Conservation (phyloP, 1,140 invertebrate species). For the Copidosoma floridanum region DNA sequence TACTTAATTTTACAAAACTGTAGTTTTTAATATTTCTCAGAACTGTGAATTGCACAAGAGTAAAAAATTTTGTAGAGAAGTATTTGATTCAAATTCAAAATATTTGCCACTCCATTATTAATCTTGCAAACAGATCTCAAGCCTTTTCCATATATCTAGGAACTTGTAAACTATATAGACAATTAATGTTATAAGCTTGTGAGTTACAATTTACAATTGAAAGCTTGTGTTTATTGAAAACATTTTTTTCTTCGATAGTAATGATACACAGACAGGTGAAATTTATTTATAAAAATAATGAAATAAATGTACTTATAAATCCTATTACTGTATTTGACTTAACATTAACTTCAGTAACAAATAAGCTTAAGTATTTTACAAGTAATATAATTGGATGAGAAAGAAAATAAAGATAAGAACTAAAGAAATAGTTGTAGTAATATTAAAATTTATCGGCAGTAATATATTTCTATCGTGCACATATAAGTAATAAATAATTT, state of each 20-base stretch:
- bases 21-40: neutral
- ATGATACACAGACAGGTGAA: constrained; percentile 27
- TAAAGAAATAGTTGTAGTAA: neutral
- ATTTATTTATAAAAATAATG: constrained; percentile 9
- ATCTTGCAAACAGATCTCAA: constrained; percentile 25
- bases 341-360: constrained; percentile 16
- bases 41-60: neutral
- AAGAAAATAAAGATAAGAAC: constrained; percentile 16
- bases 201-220: constrained; percentile 11
- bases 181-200: constrained; percentile 11
- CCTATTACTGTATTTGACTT: constrained; percentile 21
- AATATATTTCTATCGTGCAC: neutral
- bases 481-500: constrained; percentile 8
- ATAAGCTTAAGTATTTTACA: constrained; percentile 20
- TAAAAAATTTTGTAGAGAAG: constrained; percentile 3
- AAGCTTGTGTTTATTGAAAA: neutral
- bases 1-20: no score
- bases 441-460: neutral
- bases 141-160: constrained; percentile 20
- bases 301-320: constrained; percentile 11
- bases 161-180: constrained; percentile 22
- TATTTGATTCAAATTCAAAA: constrained; percentile 5
- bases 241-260: neutral
- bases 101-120: neutral
- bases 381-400: constrained; percentile 20